Base-by-base conservation (phyloP, 1,140 invertebrate genomes). In the Octopus sinensis region DNA sequence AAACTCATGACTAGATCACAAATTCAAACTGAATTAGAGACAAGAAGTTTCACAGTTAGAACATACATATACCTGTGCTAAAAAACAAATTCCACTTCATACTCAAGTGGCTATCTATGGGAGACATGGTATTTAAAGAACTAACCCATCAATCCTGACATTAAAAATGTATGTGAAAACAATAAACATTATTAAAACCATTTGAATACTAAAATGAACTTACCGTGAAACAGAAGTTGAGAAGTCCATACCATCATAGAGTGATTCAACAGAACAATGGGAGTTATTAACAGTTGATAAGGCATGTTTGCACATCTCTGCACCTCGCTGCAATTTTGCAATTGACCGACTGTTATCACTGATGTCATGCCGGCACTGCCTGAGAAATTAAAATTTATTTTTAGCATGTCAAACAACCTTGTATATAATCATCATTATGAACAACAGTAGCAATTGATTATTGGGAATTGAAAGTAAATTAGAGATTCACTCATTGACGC, bases 301-400 rank as follows among this genome's bases (percentile, higher is more conserved):
- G 7, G 88, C 84, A 56, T 92, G 87, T 85, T 92, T 92, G 76
- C 91, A 91, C 12, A 84, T 85, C 83, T 92, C 92, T 51, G 92
- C 87, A 71, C 87, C 90, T 81, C 90, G 80, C 53, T 86, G 83
- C 43, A 92, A 85, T 82, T 91, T 91, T 71, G 88, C 89, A 43
- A 91, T 76, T 17, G 92, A 88, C 81, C 91, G 85, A 79, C 90
- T 88, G 81, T 91, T 91, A 10, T 86, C 84, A 30, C 82, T 84
- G 9, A 86, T 83, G 83, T 90, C 86, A 78, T 80, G 76, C 78
- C 85, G 85, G 76, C 83, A 87, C 78, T 87, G 85, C 82, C 89
- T 90, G 83, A 52, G 84, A 43, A 43, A 43, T 43, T 43, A 43
- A 43, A 43, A 43, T 43, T 43, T 43, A 43, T 43, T 43, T 43